Conservation (phyloP, 2,113 vertebrate genomes). For the Syngnathus floridae region DNA sequence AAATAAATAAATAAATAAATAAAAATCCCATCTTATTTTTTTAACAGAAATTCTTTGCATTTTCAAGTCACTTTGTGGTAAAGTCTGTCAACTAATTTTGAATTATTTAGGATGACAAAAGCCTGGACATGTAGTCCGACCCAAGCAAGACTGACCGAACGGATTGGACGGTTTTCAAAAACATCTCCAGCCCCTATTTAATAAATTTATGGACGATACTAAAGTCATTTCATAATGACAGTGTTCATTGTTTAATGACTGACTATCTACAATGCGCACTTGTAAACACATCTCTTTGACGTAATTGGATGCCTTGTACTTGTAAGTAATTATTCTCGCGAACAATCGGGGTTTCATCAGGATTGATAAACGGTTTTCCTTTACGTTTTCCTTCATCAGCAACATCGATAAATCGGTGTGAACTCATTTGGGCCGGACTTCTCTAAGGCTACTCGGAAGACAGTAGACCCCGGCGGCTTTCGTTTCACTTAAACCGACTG, state of each 20-base stretch:
- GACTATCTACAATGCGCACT: neutral
- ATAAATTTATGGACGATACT: neutral
- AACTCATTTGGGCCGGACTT: conserved; percentile 28
- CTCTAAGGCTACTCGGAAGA: conserved; percentile 34
- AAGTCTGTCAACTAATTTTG: conserved; percentile 2
- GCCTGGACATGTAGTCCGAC: too few species aligned
- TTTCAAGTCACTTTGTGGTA: conserved; percentile 10
- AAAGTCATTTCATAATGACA: neutral
- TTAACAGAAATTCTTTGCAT: conserved; percentile 16
- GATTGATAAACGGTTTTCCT: conserved; percentile 1
- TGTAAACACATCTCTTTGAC: too few species aligned
- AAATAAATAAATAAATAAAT: too few species aligned
- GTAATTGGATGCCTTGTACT: too few species aligned
- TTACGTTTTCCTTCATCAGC: conserved; percentile 15
- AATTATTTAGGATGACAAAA: too few species aligned
- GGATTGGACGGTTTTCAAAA: too few species aligned
- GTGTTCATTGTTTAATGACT: neutral
- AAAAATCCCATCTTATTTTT: neutral
- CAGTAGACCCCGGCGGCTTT: conserved; percentile 50
- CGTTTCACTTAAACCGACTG: conserved; percentile 57
- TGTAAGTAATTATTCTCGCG: conserved; percentile 3
- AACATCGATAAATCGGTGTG: conserved; percentile 29
- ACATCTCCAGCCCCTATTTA: neutral
- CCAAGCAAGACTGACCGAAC: too few species aligned
- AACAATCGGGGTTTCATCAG: conserved; percentile 14